Percentiles rank a stretch among this genome's conserved stretches.
Evolutionary conservation across 2,797 vertebrate genomes (phyloP).

Genomic region (Channallabes apus): DNA sequence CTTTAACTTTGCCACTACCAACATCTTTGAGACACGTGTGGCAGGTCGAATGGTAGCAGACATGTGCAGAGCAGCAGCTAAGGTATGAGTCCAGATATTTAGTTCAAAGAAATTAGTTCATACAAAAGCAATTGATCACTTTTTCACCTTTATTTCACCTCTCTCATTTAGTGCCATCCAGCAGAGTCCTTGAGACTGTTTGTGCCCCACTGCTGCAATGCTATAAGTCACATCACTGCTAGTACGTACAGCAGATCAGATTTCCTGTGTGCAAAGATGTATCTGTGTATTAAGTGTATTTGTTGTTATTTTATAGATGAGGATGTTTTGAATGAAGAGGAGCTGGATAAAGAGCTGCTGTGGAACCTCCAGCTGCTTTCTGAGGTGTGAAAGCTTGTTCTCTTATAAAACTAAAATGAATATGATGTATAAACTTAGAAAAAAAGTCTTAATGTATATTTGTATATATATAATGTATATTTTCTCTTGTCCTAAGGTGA

Average conservation of each 20-base stretch:
- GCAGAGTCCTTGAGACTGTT: constrained; percentile 91
- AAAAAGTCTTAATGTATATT: too few species aligned
- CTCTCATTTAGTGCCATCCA: constrained; percentile 84
- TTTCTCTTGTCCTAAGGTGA: constrained; percentile 75
- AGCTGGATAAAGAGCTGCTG: constrained; percentile 92
- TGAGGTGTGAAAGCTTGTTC: constrained; percentile 75
- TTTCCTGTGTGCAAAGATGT: background rate
- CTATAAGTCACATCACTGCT: constrained; percentile 89
- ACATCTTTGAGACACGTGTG: constrained; percentile 97
- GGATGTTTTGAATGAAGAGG: constrained; percentile 87
- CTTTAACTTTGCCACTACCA: constrained; percentile 90
- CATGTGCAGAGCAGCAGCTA: constrained; percentile 94
- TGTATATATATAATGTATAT: background rate
- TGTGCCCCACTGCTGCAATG: constrained; percentile 90
- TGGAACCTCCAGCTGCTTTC: constrained; percentile 98
- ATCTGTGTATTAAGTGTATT: background rate
- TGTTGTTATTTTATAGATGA: constrained; percentile 78
- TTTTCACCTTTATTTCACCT: background rate
- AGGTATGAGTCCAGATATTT: constrained; percentile 69
- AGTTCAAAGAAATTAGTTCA: background rate
- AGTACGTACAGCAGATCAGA: constrained; percentile 81
- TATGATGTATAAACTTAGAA: background rate
- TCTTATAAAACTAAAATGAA: background rate
- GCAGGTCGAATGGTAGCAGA: constrained; percentile 97
- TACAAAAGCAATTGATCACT: background rate